Evolutionary conservation across 2,797 vertebrate genomes (phyloP), one percentile per base, ranked within the genome.

Genomic region (Sternarchorhynchus goeldii): DNA sequence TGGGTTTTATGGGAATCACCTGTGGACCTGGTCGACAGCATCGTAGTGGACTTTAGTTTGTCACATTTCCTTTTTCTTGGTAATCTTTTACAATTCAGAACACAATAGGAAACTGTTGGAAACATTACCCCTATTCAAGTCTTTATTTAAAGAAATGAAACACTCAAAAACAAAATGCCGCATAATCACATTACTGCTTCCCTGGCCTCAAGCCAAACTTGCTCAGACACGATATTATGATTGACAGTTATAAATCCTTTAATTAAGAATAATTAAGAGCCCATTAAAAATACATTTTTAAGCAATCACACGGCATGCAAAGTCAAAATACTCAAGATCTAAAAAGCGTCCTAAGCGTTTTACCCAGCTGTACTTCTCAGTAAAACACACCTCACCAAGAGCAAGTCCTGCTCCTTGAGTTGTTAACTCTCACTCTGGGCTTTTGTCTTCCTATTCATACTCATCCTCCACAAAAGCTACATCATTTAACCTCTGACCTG

Each of bases 401-500:
- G 69, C 72, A 8, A 63, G 12, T 3, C 7, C 53, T 1, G 59
- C 62, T 60, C 31, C 68, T 69, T 32, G 66, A 71, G 45, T 76
- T 62, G 68, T 60, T 69, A 53, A 78, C 69, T 75, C 62, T 55
- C 73, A 83, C 34, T 60, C 73, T 36, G 50, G 18, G 14, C 71
- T 56, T 85, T 83, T 83, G 68, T 71, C 25, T 69, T 45, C 58
- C 70, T 66, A 82, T 84, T 84, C 76, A 84, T 76, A 85, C 71
- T 73, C 75, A 84, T 80, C 66, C 73, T 72, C 45, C 91, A 90
- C 84, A 90, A 89, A 88, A 85, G 85, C 85, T 83, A 83, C 85
- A 87, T 86, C 85, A 83, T 88, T 78, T 82, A 86, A 87, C 87
- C 91, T 90, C 81, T 91, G 89, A 90, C 91, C 89, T 77, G 39